Evolutionary conservation across 2,888 invertebrate species (phyloP).

Genomic region (Macroteleia sp.): DNA sequence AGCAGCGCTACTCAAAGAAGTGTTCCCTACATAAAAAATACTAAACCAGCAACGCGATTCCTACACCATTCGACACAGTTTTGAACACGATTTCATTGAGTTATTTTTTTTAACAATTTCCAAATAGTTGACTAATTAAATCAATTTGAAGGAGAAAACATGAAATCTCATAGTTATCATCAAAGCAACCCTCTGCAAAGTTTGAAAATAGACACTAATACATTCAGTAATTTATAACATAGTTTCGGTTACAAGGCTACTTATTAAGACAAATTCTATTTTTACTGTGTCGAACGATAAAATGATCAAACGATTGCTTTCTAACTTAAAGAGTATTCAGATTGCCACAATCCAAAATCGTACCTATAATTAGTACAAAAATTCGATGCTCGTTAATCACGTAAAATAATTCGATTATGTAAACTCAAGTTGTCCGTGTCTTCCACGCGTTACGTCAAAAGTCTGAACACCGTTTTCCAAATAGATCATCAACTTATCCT

Average conservation of each 20-base stretch:
- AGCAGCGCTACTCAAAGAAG: too few relatives aligned
- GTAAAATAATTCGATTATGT: not conserved
- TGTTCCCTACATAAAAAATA: too few relatives aligned
- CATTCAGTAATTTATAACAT: slow-evolving; percentile 60
- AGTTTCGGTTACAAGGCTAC: slow-evolving; percentile 62
- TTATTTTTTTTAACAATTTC: too few relatives aligned
- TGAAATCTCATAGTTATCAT: too few relatives aligned
- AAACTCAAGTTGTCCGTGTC: not conserved
- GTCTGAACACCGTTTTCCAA: too few relatives aligned
- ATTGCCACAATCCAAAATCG: slow-evolving; percentile 5
- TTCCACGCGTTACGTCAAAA: slow-evolving; percentile 16
- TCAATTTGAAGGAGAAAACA: too few relatives aligned
- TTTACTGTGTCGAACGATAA: slow-evolving; percentile 54
- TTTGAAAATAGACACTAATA: slow-evolving; percentile 60
- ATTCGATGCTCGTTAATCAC: slow-evolving; percentile 6
- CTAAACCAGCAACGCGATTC: too few relatives aligned
- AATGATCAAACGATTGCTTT: slow-evolving; percentile 58
- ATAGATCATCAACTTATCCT: too few relatives aligned
- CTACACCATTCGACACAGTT: too few relatives aligned
- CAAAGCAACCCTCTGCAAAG: slow-evolving; percentile 23
- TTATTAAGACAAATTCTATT: slow-evolving; percentile 63
- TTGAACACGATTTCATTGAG: too few relatives aligned
- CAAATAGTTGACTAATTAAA: too few relatives aligned
- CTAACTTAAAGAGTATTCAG: slow-evolving; percentile 23
- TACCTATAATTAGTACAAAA: slow-evolving; percentile 41